Evolutionary conservation across 2,797 vertebrate species (phyloP).

Genomic region (Thunnus albacares): DNA sequence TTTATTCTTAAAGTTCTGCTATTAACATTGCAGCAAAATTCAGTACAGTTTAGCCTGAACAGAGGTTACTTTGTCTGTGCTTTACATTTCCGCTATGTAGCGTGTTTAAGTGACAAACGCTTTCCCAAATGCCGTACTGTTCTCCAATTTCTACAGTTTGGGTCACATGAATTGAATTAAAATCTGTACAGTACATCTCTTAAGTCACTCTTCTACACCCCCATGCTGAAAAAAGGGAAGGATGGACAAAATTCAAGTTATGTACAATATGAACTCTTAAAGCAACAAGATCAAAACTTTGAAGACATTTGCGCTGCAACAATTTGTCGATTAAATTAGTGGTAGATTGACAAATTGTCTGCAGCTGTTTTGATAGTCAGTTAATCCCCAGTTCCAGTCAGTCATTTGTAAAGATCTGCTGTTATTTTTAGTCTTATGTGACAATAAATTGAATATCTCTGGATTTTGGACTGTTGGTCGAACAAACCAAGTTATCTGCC

Average conservation of each 20-base stretch:
- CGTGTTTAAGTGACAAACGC: not conserved
- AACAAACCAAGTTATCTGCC: too few relatives aligned
- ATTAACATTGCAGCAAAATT: not conserved
- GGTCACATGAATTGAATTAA: not conserved
- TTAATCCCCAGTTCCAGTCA: too few relatives aligned
- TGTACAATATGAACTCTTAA: not conserved
- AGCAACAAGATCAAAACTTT: not conserved
- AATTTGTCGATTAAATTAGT: not conserved
- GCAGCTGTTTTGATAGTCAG: too few relatives aligned
- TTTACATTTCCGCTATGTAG: not conserved
- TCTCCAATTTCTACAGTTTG: not conserved
- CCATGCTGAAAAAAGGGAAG: not conserved
- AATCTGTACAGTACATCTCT: not conserved
- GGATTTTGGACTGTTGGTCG: not conserved
- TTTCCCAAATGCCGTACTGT: not conserved
- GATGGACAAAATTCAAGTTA: not conserved
- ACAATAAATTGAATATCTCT: not conserved
- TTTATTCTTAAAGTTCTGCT: not conserved
- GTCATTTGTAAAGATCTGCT: not conserved
- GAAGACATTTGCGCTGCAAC: not conserved
- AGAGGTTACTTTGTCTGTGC: not conserved
- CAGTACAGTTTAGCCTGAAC: not conserved
- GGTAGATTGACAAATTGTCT: too few relatives aligned
- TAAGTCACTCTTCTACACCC: not conserved
- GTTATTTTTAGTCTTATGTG: not conserved